Evolutionary conservation across 2,888 invertebrate genomes (phyloP).

Genomic region (Rhaphigaster nebulosa): DNA sequence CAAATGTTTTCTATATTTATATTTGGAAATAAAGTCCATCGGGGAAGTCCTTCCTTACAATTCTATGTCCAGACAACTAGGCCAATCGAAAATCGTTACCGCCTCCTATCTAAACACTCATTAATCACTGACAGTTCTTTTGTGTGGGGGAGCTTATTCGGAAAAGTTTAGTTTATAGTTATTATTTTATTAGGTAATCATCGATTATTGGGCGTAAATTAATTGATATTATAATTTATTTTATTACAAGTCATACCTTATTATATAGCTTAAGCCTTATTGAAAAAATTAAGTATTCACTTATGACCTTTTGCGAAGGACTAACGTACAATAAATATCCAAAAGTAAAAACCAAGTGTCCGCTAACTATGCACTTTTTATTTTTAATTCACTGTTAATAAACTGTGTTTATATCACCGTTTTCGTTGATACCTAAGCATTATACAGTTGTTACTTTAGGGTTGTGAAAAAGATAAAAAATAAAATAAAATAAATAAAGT

Average conservation of each 20-base stretch:
- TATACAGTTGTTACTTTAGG: too few species aligned
- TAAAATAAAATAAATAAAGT: too few species aligned
- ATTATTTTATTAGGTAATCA: neutral
- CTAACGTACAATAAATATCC: too few species aligned
- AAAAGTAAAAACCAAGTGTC: too few species aligned
- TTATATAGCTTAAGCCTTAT: too few species aligned
- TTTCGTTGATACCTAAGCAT: too few species aligned
- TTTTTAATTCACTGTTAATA: too few species aligned
- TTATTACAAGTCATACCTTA: neutral
- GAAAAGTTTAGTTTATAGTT: neutral
- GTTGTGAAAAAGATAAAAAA: too few species aligned
- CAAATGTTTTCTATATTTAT: neutral
- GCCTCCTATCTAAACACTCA: neutral
- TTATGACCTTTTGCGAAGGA: too few species aligned
- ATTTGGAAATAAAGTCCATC: neutral
- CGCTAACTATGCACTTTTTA: too few species aligned
- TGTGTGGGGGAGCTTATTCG: neutral
- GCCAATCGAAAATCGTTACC: conserved; percentile 35
- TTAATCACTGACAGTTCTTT: conserved; percentile 22
- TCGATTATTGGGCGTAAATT: neutral
- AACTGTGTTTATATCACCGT: too few species aligned
- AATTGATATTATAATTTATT: neutral
- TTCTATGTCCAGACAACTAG: neutral
- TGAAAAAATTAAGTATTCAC: too few species aligned
- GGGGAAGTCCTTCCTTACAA: neutral